phyloP scores from a whole-genome alignment of 2,888 invertebrate species.

The Mactromeris polynyma region DNA sequence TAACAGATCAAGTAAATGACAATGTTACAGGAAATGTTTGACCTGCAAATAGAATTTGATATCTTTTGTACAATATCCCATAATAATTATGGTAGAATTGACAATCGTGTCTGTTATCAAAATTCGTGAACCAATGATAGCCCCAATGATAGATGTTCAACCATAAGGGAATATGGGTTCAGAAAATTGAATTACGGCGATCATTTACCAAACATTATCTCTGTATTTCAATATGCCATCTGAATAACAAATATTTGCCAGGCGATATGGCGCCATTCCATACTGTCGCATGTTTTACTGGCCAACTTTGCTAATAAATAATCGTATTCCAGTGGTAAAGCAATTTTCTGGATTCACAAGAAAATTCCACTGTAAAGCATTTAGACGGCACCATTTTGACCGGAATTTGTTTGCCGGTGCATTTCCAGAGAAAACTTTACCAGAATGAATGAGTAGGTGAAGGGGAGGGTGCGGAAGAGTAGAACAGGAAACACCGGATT shows the following conservation, averaged over 20 bases:
- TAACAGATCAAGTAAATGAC: neutral
- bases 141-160: neutral
- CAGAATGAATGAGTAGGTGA: no score
- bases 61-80: neutral
- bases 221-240: conserved; percentile 12
- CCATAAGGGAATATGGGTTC: neutral
- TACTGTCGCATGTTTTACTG: conserved; percentile 4
- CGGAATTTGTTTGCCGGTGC: no score
- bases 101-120: conserved; percentile 7
- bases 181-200: conserved; percentile 1
- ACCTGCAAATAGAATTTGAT: neutral
- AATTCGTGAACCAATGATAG: neutral
- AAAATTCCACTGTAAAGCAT: no score
- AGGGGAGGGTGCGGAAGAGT: no score
- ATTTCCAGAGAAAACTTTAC: no score
- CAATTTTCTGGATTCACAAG: no score
- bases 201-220: conserved; percentile 10
- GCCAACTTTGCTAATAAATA: neutral
- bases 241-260: neutral
- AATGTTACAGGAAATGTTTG: neutral
- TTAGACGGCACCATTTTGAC: no score
- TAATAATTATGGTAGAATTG: neutral
- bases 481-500: no score
- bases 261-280: conserved; percentile 13
- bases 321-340: neutral